Base-by-base conservation (phyloP, 92 coral and sea anemone genomes). In the Parazoanthus atlanticus region DNA sequence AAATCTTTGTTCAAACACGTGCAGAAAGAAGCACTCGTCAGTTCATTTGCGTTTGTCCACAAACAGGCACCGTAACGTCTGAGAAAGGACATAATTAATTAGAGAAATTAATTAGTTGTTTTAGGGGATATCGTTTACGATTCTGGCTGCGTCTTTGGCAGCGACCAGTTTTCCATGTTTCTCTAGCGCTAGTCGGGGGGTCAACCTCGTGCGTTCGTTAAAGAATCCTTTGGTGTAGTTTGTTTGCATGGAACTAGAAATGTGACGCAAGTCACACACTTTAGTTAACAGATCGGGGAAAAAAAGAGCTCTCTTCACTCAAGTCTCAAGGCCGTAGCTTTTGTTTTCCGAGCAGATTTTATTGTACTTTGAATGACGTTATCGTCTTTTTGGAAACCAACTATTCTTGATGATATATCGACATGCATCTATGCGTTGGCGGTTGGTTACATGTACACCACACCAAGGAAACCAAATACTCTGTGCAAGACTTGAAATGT, bases 11-110 rank as follows among this genome's bases (percentile, higher is more conserved):
- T 38, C 21, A 23, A 1, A 43, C 77, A 29, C 29, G 61, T 29
- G 78, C 38, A 1, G 56, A 47, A 40, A 23, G 78, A 84, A 41
- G 11, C 67, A 34, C 40, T 84, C 86, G n/a, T n/a, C 86, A 70
- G 87, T 46, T n/a, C 26, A 70, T 70, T 84, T 84, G 8, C 76
- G 54, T 43, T 70, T 70, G 87, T 67, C 76, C 54, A 69, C 70
- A 43, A 84, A 29, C 87, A 69, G 87, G 61, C 87, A 84, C 87
- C 87, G 34, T 30, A 46, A 46, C 78, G 87, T 70, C 87, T 84
- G 66, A 84, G 70, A 15, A 69, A 17, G 31, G 64, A 77, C 61
- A 34, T 43, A 84, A 84, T 84, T 46, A 84, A 84, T 84, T 84
- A 69, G 25, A 31, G 64, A 84, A 84, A 84, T 84, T 84, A 84